Evolutionary conservation across 2,113 vertebrate genomes (phyloP).

Genomic region (Ariopsis seemanni): DNA sequence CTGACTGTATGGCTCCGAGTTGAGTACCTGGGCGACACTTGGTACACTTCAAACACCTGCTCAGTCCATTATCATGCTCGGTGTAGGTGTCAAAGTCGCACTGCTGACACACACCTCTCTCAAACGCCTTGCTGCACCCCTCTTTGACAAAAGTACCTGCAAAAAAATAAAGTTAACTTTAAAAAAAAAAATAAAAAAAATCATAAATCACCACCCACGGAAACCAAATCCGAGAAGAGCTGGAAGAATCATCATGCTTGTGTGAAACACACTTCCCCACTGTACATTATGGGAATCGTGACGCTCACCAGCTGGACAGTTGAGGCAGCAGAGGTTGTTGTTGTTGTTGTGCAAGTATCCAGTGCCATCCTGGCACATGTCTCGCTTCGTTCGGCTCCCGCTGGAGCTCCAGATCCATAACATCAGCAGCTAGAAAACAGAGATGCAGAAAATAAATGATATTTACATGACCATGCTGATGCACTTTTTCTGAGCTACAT

Average conservation of each 20-base stretch:
- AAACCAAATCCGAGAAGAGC: background rate
- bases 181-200: background rate
- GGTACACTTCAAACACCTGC: conserved; percentile 61
- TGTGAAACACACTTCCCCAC: background rate
- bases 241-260: background rate
- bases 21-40: conserved; percentile 66
- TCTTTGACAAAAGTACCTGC: conserved; percentile 60
- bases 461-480: background rate
- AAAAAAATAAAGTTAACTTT: conserved; percentile 1
- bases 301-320: conserved; percentile 68
- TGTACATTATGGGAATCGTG: background rate
- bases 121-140: conserved; percentile 35
- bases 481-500: background rate
- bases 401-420: background rate
- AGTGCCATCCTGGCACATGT: conserved; percentile 37
- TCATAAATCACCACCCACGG: background rate
- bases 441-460: background rate
- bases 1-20: no score
- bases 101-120: conserved; percentile 54
- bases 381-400: conserved; percentile 4
- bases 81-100: conserved; percentile 60
- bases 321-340: conserved; percentile 63
- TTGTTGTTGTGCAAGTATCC: conserved; percentile 45
- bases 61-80: conserved; percentile 55
- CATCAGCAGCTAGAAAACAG: background rate